These are phyloP conservation scores for Salticus scenicus DNA, from an alignment of 2,888 invertebrate species.

Conservation along the genomic window DNA sequence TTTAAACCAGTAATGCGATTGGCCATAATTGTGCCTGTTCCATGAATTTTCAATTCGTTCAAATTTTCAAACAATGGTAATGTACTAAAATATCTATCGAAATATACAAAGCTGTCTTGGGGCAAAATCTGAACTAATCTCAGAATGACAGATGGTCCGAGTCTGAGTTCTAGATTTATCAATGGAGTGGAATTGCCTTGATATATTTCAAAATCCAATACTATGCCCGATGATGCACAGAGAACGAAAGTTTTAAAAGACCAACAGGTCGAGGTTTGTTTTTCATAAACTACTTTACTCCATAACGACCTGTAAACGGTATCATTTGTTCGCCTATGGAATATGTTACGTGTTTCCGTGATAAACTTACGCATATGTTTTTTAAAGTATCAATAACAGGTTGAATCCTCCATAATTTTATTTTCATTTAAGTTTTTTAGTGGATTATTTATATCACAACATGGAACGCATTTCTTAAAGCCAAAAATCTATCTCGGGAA, in stretches of 20 bases:
- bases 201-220: too few species aligned
- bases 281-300: too few species aligned
- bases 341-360: background rate
- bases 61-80: conserved; percentile 5
- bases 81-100: conserved; percentile 20
- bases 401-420: conserved; percentile 15
- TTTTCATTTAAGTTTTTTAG: background rate
- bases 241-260: conserved; percentile 17
- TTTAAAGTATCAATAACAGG: background rate
- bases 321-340: conserved; percentile 23
- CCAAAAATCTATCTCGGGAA: conserved; percentile 8
- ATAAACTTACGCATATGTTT: conserved; percentile 1
- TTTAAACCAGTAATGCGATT: conserved; percentile 7
- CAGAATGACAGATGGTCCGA: conserved; percentile 21
- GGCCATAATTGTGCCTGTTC: background rate
- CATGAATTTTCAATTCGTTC: background rate
- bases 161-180: conserved; percentile 10
- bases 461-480: conserved; percentile 16
- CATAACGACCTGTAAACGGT: conserved; percentile 3
- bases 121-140: conserved; percentile 17
- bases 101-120: conserved; percentile 12
- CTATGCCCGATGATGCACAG: background rate
- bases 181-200: too few species aligned
- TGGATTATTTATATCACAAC: too few species aligned
- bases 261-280: conserved; percentile 24